Conservation (phyloP, 2,797 vertebrate genomes). For the Malacoctenus gilli region DNA sequence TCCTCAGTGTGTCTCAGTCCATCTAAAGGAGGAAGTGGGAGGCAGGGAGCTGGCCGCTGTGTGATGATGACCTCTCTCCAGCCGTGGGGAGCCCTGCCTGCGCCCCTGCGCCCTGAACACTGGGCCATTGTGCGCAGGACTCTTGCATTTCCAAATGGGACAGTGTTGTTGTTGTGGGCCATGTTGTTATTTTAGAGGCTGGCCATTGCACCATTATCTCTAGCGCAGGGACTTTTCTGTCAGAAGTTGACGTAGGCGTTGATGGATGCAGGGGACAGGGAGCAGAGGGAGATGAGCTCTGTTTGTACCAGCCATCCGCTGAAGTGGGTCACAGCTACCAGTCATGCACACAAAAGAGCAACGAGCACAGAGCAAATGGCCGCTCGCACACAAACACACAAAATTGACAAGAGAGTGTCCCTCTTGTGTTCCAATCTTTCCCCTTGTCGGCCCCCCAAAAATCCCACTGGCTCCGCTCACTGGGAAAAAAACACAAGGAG, state of each 20-base stretch:
- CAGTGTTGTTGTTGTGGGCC: constrained; percentile 71
- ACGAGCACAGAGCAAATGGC: constrained; percentile 58
- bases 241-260: constrained; percentile 50
- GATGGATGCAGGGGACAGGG: constrained; percentile 40
- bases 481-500: constrained; percentile 54
- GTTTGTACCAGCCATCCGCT: constrained; percentile 45
- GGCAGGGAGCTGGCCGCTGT: constrained; percentile 41
- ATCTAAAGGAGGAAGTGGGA: constrained; percentile 35
- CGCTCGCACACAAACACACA: constrained; percentile 18
- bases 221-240: constrained; percentile 50
- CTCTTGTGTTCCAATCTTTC: constrained; percentile 57
- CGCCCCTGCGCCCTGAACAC: constrained; percentile 69
- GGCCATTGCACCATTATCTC: constrained; percentile 62
- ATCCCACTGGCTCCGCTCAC: constrained; percentile 55
- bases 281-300: constrained; percentile 22
- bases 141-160: constrained; percentile 65
- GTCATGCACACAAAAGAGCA: constrained; percentile 49
- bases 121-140: constrained; percentile 73
- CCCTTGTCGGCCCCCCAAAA: constrained; percentile 54
- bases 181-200: constrained; percentile 77
- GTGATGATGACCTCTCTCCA: constrained; percentile 65
- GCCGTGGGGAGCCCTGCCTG: constrained; percentile 67
- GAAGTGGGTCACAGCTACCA: constrained; percentile 69
- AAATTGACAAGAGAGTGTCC: constrained; percentile 40
- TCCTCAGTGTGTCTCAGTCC: constrained; percentile 2